Evolutionary conservation across 2,113 vertebrate species (phyloP).

Genomic region (Nymphicus hollandicus): DNA sequence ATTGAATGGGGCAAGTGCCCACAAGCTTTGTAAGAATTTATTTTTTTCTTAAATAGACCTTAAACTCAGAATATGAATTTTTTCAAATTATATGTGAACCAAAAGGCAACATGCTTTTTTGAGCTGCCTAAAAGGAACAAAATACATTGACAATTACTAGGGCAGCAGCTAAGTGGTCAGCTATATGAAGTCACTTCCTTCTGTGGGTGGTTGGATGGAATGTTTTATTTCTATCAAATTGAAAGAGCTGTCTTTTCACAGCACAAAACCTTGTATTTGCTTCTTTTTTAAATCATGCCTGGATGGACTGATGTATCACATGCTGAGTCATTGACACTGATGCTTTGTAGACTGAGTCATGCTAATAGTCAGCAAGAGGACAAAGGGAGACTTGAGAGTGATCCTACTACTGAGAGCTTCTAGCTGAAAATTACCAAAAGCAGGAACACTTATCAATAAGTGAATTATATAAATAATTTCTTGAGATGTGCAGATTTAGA

Average conservation of each 20-base stretch:
- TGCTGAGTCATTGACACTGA: background rate
- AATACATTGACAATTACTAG: background rate
- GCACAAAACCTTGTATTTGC: background rate
- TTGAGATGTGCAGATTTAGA: background rate
- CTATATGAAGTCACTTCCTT: background rate
- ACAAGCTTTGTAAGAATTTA: background rate
- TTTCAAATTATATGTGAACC: background rate
- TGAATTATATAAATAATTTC: fast-evolving
- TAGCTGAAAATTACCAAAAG: background rate
- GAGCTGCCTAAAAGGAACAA: background rate
- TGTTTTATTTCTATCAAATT: background rate
- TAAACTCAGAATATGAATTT: background rate
- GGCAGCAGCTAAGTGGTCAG: background rate
- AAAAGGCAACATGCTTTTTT: background rate
- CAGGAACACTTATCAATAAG: background rate
- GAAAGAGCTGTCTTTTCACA: background rate
- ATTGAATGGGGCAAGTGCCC: background rate
- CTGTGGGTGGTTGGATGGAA: background rate
- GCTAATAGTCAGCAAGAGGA: background rate
- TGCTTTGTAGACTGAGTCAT: background rate
- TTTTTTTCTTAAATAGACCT: background rate
- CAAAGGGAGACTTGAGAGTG: background rate
- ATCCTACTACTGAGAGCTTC: background rate
- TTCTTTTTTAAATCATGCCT: background rate
- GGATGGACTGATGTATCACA: background rate